Evolutionary conservation across 2,888 invertebrate species (phyloP).

Genomic region (Empis stercorea): DNA sequence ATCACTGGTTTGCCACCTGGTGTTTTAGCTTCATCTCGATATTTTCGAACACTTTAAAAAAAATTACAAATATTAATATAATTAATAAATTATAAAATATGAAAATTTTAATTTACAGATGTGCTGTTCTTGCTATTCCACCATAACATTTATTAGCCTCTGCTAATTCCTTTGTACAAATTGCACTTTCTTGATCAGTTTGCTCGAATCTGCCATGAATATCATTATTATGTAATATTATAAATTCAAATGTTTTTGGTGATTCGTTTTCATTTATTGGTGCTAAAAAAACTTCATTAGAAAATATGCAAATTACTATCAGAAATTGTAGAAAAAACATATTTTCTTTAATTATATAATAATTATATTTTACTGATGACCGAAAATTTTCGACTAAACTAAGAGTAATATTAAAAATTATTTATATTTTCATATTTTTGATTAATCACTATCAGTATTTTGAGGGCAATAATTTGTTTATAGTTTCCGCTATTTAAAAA

Average conservation of each 20-base stretch:
- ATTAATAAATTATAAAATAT: neutral
- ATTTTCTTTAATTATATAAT: neutral
- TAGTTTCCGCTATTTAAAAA: too few species aligned
- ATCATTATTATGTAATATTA: conserved; percentile 75
- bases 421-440: too few species aligned
- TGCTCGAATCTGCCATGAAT: conserved; percentile 72
- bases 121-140: conserved; percentile 61
- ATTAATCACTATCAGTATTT: too few species aligned
- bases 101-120: conserved; percentile 14
- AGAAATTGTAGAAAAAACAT: neutral
- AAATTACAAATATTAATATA: neutral
- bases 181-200: conserved; percentile 50
- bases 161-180: conserved; percentile 39
- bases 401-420: too few species aligned
- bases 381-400: too few species aligned
- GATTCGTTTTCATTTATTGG: neutral
- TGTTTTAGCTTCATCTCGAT: conserved; percentile 39
- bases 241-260: conserved; percentile 27
- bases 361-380: too few species aligned
- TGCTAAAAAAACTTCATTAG: neutral
- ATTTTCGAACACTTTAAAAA: conserved; percentile 40
- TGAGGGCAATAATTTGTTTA: too few species aligned
- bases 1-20: conserved; percentile 46
- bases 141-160: conserved; percentile 57
- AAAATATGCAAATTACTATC: neutral